Base-by-base conservation (phyloP, 2,113 vertebrate genomes). In the Otocyon megalotis region DNA sequence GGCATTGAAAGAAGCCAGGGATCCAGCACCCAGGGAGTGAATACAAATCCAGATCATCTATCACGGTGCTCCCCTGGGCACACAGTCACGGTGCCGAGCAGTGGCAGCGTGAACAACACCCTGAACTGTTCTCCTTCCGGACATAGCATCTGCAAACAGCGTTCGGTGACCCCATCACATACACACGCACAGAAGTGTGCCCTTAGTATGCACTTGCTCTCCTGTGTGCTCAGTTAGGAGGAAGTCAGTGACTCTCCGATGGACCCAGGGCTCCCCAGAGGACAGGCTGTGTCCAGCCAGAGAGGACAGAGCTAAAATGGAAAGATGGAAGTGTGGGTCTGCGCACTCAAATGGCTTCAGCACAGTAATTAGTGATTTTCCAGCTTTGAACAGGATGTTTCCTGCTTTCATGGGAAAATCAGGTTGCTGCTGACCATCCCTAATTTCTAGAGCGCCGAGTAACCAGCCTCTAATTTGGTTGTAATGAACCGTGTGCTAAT, bases 321-420 rank as follows among this genome's bases (percentile, higher is more conserved):
- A 97, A 94, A 54, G 35, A 35, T 85, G 58, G 82, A 88, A 93
- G 85, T n/a, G 62, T 32, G 84, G 63, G 19, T 90, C 93, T 93
- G 87, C 91, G 96, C 90, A 87, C 97, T 67, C 90, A 95, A 97
- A 96, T 94, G 63, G 82, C 60, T 83, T 89, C 85, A 84, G 81
- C 71, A 10, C 92, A 26, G 1, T 97, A 93, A 98, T 97, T 93
- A 94, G 95, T 88, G 95, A 93, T 97, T 97, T 98, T 96, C 92
- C 71, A 9, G 90, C 60, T 86, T 76, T 79, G 84, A 82, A 28
- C 83, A 8, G 60, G 95, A 86, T 67, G 89, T 97, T 65, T 93
- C 86, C 93, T 95, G 62, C 97, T 98, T 97, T 96, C 96, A 90
- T 98, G 98, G 98, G 98, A 98, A 98, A 98, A 87, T 85, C 30